Conservation (phyloP, 2,113 vertebrate species). For the Cyprinus carpio region DNA sequence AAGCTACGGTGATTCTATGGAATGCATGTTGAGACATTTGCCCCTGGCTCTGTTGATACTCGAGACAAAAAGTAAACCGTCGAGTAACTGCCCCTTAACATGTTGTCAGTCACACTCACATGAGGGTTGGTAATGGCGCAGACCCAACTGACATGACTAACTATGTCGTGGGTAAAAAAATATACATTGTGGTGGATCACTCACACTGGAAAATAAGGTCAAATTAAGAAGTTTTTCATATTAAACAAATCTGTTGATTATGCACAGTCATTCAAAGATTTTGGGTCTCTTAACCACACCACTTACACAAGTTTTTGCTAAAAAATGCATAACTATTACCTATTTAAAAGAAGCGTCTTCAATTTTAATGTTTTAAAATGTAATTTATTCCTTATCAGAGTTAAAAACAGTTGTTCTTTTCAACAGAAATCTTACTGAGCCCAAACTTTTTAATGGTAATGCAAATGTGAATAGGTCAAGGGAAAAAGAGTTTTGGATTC, state of each 20-base stretch:
- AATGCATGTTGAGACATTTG: conserved; percentile 52
- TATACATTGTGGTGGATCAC: background rate
- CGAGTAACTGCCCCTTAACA: conserved; percentile 42
- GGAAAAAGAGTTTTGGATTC: background rate
- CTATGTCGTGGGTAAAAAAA: background rate
- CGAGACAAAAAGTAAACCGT: conserved; percentile 57
- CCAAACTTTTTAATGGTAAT: background rate
- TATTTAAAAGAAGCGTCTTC: background rate
- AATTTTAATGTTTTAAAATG: background rate
- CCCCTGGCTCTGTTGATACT: conserved; percentile 57
- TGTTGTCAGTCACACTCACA: conserved; percentile 12
- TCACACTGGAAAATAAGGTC: background rate
- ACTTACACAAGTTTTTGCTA: too few relatives aligned
- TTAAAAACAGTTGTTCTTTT: background rate
- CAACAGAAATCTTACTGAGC: background rate
- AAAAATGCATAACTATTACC: background rate
- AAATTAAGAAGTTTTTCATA: background rate
- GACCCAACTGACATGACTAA: background rate
- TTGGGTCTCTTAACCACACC: background rate
- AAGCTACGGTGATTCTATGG: conserved; percentile 18
- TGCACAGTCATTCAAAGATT: background rate
- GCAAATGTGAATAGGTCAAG: background rate
- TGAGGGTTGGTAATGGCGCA: conserved; percentile 29
- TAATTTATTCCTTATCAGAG: background rate
- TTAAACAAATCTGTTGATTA: background rate